phyloP scores from a whole-genome alignment of 2,797 vertebrate species.

The Pampus argenteus region DNA sequence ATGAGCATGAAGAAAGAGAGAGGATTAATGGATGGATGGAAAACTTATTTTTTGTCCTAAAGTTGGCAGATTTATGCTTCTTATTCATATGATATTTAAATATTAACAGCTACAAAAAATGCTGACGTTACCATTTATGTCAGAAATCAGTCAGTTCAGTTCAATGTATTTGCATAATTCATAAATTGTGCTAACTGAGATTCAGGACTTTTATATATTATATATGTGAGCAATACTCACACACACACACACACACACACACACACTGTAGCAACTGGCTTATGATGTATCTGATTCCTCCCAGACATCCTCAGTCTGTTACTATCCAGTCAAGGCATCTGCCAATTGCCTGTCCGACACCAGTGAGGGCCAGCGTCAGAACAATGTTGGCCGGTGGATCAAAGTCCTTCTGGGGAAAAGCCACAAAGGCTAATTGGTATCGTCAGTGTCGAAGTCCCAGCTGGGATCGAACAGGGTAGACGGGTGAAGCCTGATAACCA shows the following conservation, averaged over 20 bases:
- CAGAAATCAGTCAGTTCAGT: slow-evolving; percentile 30
- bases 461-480: slow-evolving; percentile 64
- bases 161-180: slow-evolving; percentile 48
- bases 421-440: slow-evolving; percentile 70
- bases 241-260: neutral
- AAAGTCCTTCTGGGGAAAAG: slow-evolving; percentile 59
- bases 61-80: slow-evolving; percentile 27
- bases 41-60: neutral
- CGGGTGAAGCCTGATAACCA: slow-evolving; percentile 48
- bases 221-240: slow-evolving; percentile 31
- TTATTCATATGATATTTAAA: slow-evolving; percentile 22
- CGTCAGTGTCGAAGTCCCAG: slow-evolving; percentile 66
- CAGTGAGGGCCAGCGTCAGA: slow-evolving; percentile 32
- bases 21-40: slow-evolving; percentile 1
- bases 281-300: slow-evolving; percentile 39
- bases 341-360: slow-evolving; percentile 61
- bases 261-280: slow-evolving; percentile 46
- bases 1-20: neutral
- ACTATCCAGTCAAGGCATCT: slow-evolving; percentile 56
- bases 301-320: slow-evolving; percentile 59
- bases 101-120: slow-evolving; percentile 46
- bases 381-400: slow-evolving; percentile 65
- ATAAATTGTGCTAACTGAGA: slow-evolving; percentile 39
- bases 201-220: slow-evolving; percentile 14
- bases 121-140: slow-evolving; percentile 42